Percentiles rank a stretch among this genome's conserved stretches.
phyloP scores from a whole-genome alignment of 2,113 vertebrate genomes.

The Sander vitreus region DNA sequence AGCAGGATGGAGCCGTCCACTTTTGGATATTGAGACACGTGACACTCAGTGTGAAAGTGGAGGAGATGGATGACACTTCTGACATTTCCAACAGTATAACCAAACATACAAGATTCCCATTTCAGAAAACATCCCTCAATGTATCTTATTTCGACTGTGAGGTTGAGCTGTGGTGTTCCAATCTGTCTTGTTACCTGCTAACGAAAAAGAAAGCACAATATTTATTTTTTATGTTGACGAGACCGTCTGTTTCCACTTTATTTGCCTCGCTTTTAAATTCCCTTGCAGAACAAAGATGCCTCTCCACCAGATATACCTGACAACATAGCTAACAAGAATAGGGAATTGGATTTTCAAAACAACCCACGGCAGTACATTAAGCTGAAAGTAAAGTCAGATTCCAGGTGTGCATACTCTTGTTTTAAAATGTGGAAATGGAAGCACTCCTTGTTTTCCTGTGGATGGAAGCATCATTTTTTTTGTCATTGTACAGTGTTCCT shows the following conservation, averaged over 20 bases:
- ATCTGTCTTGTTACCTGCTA: conserved; percentile 36
- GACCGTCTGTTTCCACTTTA: conserved; percentile 26
- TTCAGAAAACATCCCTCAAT: conserved; percentile 13
- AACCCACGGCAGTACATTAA: conserved; percentile 43
- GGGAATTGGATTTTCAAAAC: conserved; percentile 64
- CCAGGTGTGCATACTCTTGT: not conserved
- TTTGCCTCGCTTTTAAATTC: conserved; percentile 33
- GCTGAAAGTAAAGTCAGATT: conserved; percentile 25
- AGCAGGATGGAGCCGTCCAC: conserved; percentile 4
- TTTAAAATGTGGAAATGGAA: not conserved
- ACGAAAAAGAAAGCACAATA: conserved; percentile 40
- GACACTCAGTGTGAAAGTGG: conserved; percentile 5
- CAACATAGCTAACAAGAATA: conserved; percentile 39
- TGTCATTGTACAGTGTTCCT: not conserved
- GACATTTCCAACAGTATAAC: conserved; percentile 23
- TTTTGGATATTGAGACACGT: not conserved
- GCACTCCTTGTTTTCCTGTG: not conserved
- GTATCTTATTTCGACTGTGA: conserved; percentile 18
- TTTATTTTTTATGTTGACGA: conserved; percentile 44
- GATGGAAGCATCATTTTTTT: not conserved
- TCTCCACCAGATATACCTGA: conserved; percentile 18
- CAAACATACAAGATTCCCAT: not conserved
- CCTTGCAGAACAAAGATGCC: conserved; percentile 31
- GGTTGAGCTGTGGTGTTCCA: conserved; percentile 9
- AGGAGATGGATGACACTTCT: conserved; percentile 14